These are phyloP conservation scores for Zhuqinia jingwanae DNA, from an alignment of 2,888 invertebrate genomes.

Conservation along the genomic window DNA sequence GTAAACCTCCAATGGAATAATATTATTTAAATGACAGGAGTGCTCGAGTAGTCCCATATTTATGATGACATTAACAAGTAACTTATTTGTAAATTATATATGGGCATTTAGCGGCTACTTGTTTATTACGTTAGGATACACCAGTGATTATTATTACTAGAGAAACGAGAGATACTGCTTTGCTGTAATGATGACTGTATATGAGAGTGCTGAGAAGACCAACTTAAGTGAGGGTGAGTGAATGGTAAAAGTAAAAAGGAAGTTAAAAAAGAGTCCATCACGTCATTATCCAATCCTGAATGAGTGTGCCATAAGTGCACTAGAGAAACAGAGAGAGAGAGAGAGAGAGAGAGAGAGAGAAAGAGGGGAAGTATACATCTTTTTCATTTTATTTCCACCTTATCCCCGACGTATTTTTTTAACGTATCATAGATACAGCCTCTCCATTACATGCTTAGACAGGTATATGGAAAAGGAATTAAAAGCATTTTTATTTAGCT, in stretches of 20 bases:
- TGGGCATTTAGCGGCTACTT: too few species aligned
- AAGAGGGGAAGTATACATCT: background rate
- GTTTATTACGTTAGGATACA: conserved; percentile 1
- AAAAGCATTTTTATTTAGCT: too few species aligned
- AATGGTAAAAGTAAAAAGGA: background rate
- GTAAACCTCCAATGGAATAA: too few species aligned
- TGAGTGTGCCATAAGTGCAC: conserved; percentile 38
- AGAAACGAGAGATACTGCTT: background rate
- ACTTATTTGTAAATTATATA: too few species aligned
- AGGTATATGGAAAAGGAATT: background rate
- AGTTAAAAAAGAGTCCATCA: conserved; percentile 14
- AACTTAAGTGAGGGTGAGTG: background rate
- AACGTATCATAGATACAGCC: background rate
- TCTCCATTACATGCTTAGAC: background rate
- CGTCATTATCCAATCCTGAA: conserved; percentile 33
- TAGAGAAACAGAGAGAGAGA: too few species aligned
- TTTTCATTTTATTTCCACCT: background rate
- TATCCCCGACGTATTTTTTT: background rate
- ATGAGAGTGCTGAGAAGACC: conserved; percentile 4
- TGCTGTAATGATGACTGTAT: too few species aligned
- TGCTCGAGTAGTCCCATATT: too few species aligned
- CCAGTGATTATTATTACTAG: conserved; percentile 9
- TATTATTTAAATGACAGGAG: too few species aligned
- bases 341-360: too few species aligned
- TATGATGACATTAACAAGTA: too few species aligned